phyloP scores from a whole-genome alignment of 2,797 vertebrate genomes.

The Pangasius larnaudii region DNA sequence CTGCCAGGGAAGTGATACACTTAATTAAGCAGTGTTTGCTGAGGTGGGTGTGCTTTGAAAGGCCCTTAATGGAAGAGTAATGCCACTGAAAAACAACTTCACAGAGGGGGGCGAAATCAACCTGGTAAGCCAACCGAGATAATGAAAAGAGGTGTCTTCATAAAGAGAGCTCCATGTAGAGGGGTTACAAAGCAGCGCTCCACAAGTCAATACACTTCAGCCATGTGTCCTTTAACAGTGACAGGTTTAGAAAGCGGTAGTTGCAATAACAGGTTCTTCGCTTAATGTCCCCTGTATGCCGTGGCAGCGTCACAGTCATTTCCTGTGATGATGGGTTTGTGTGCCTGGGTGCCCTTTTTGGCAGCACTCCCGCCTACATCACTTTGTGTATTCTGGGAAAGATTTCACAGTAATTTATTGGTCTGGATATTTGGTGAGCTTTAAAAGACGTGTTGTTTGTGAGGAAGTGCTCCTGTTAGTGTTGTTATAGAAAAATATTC shows the following conservation, averaged over 20 bases:
- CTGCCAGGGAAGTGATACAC: conserved; percentile 58
- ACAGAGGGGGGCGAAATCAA: neutral
- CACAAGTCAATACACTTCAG: neutral
- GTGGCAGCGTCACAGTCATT: neutral
- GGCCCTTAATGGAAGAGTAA: conserved; percentile 50
- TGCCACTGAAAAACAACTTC: conserved; percentile 19
- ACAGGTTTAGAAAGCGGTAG: neutral
- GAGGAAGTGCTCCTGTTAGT: neutral
- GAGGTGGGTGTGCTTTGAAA: conserved; percentile 50
- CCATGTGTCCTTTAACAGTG: neutral
- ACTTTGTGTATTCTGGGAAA: neutral
- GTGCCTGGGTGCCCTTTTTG: neutral
- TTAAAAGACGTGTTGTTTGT: neutral
- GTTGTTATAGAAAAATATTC: neutral
- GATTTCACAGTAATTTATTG: neutral
- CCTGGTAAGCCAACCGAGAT: conserved; percentile 24
- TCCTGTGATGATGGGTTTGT: neutral
- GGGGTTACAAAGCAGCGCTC: neutral
- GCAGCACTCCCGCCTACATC: neutral
- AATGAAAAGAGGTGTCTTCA: conserved; percentile 16
- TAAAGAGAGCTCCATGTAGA: neutral
- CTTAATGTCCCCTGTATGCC: neutral
- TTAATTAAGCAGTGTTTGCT: conserved; percentile 62
- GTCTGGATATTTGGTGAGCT: neutral
- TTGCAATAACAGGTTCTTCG: neutral